phyloP scores from a whole-genome alignment of 2,797 vertebrate species.

The Vultur gryphus region DNA sequence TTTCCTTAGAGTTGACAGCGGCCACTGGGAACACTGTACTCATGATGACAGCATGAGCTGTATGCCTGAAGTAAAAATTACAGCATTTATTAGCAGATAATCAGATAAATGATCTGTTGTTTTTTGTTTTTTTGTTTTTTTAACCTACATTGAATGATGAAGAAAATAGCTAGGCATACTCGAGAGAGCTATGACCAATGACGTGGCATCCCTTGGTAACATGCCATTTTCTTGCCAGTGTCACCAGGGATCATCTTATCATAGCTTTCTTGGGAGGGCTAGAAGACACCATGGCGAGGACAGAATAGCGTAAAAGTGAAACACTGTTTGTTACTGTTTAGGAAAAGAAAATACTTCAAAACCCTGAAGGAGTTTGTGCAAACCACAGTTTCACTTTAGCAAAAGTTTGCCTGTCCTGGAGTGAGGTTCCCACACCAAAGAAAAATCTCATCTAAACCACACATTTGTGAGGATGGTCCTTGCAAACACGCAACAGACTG shows the following conservation, averaged over 20 bases:
- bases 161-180: background rate
- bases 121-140: background rate
- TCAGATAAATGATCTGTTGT: background rate
- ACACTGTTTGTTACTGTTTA: background rate
- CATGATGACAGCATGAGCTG: background rate
- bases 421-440: background rate
- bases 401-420: accelerated
- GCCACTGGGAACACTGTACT: background rate
- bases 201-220: background rate
- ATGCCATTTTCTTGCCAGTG: background rate
- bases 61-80: background rate
- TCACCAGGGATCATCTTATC: background rate
- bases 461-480: background rate
- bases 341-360: background rate
- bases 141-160: background rate
- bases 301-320: background rate
- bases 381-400: background rate
- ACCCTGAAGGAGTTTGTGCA: background rate
- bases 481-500: background rate
- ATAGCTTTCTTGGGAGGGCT: background rate
- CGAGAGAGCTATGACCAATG: background rate
- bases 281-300: accelerated
- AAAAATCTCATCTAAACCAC: background rate
- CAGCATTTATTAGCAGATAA: background rate
- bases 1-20: background rate